A percentile compares a stretch with the other conserved stretches of the same genome.
Evolutionary conservation across 2,888 invertebrate genomes (phyloP).

Genomic region (Agriotes lineatus): DNA sequence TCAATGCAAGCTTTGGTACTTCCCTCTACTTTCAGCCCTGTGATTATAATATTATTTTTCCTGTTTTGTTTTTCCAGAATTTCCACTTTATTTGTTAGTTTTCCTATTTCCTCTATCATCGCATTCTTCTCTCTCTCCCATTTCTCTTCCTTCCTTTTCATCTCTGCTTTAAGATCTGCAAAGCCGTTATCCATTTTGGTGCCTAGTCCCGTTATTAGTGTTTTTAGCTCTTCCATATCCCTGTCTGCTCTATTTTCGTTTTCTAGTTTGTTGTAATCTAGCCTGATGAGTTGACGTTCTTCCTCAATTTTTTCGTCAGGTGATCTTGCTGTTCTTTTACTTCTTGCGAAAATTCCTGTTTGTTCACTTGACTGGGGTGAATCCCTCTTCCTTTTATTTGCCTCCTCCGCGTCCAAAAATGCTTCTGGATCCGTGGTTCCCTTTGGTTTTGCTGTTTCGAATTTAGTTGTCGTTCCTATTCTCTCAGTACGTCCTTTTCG

Average conservation of each 20-base stretch:
- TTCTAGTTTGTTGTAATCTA: background rate
- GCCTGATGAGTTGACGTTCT: background rate
- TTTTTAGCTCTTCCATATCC: background rate
- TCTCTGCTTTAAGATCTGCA: background rate
- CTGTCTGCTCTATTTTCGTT: no score
- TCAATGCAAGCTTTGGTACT: background rate
- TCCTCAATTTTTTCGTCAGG: background rate
- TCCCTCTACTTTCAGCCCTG: background rate
- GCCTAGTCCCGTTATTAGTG: background rate
- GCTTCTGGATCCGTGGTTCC: no score
- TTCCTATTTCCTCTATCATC: background rate
- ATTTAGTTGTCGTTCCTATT: no score
- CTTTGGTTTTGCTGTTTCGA: no score
- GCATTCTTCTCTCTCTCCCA: background rate
- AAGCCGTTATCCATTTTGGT: background rate
- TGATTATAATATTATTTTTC: background rate
- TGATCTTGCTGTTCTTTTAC: background rate
- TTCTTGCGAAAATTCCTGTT: background rate
- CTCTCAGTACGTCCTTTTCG: no score
- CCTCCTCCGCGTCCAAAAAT: background rate
- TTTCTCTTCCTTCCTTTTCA: constrained; percentile 1
- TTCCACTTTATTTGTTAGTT: background rate
- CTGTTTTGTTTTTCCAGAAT: background rate
- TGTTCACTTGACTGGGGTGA: background rate
- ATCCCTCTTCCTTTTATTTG: background rate